Evolutionary conservation across 2,888 invertebrate genomes (phyloP).

Genomic region (Nephrotoma flavescens): DNA sequence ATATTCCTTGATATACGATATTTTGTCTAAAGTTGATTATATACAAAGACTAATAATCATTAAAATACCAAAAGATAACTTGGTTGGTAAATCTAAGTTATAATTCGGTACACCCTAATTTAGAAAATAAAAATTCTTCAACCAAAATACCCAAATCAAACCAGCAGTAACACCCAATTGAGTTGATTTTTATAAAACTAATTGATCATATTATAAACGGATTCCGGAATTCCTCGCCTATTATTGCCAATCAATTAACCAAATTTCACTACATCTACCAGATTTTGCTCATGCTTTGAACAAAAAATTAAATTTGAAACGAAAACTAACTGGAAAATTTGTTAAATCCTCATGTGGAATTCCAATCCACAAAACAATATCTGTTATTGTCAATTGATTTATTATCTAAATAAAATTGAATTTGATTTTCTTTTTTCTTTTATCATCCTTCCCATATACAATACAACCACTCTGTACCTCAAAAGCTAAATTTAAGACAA

Average conservation of each 20-base stretch:
- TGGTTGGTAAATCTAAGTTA: too few species aligned
- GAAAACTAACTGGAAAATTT: neutral
- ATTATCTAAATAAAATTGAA: neutral
- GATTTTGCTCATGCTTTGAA: neutral
- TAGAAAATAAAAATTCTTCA: too few species aligned
- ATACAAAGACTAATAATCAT: too few species aligned
- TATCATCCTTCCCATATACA: neutral
- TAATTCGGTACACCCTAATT: too few species aligned
- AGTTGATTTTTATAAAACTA: neutral
- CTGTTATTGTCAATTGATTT: neutral
- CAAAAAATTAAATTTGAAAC: neutral
- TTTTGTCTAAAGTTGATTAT: too few species aligned
- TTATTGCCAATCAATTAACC: neutral
- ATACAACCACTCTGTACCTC: neutral
- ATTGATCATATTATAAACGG: neutral
- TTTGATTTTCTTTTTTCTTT: neutral
- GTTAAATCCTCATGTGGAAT: neutral
- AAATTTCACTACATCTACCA: neutral
- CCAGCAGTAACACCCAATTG: neutral
- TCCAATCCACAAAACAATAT: neutral
- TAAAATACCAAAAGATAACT: too few species aligned
- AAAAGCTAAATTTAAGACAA: neutral
- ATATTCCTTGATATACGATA: too few species aligned
- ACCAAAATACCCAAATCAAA: too few species aligned
- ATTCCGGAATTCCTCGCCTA: neutral